Evolutionary conservation across 2,888 invertebrate genomes (phyloP), one percentile per base, ranked within the genome.

Genomic region (Tillus elongatus): DNA sequence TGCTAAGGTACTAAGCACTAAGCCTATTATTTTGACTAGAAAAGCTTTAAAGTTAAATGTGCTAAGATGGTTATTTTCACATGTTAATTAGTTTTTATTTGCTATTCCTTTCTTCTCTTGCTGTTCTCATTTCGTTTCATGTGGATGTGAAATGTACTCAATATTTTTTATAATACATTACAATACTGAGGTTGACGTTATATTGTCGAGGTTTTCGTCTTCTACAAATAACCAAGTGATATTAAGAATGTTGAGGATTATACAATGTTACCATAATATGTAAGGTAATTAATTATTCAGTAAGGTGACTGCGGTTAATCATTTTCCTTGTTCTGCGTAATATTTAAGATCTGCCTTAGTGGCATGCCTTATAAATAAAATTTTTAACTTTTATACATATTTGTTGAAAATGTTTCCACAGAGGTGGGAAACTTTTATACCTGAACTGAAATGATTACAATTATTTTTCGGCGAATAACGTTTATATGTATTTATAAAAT

Each of bases 321-420:
- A 40, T 49, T 50, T 51, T 44, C 42, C 40, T 43, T 44, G 43
- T 45, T 46, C 43, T 44, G 47, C 45, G n/a, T 37, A 40, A 41
- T 40, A 45, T 49, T 47, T 46, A 50, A 52, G 49, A 56, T 54
- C 50, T 55, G 61, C 61, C 61, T 60, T 58, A 49, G 46, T 38
- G 58, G 60, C 58, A 55, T 57, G 60, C 60, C 60, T 60, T 60
- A 58, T 52, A 55, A 53, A 55, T 54, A 53, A 52, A 53, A 57
- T 54, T 50, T 56, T 52, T 54, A 54, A 54, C 53, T 56, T 56
- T 59, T 59, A 58, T 58, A 58, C 46, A 47, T 50, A 51, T 57
- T 50, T 57, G 52, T 57, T 56, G 47, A 44, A 43, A 44, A 45
- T 38, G 43, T 42, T 44, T 44, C 45, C 44, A 49, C 47, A 50